Conservation (phyloP, 1,140 invertebrate genomes). For the Drosophila elegans region DNA sequence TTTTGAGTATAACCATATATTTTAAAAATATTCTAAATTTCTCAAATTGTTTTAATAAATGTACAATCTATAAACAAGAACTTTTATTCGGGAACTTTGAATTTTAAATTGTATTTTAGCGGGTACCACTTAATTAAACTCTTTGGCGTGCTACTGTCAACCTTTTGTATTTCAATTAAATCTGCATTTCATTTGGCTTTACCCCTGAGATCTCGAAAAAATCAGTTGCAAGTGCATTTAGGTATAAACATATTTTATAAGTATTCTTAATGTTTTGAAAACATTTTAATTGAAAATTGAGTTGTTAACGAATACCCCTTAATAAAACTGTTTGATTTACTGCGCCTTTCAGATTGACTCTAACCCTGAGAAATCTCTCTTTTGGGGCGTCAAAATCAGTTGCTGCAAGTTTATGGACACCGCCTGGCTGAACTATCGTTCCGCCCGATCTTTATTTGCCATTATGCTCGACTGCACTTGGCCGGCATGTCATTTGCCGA, state of each 20-base stretch:
- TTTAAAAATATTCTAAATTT: background rate
- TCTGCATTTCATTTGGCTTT: too few species aligned
- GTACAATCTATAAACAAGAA: too few species aligned
- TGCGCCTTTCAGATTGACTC: conserved; percentile 16
- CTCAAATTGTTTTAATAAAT: background rate
- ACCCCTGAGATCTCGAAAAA: too few species aligned
- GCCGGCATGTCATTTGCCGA: conserved; percentile 35
- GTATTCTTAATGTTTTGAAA: too few species aligned
- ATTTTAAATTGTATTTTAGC: background rate
- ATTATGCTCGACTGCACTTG: conserved; percentile 65
- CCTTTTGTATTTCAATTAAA: too few species aligned
- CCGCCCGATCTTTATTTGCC: conserved; percentile 69
- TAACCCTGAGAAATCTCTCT: conserved; percentile 31
- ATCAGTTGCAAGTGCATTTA: too few species aligned
- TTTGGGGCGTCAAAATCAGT: conserved; percentile 76
- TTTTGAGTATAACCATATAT: background rate
- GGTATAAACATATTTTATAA: too few species aligned
- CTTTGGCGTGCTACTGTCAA: too few species aligned
- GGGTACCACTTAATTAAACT: background rate
- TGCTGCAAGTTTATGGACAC: conserved; percentile 61
- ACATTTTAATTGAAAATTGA: background rate
- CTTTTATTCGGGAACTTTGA: background rate
- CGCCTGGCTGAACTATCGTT: conserved; percentile 58
- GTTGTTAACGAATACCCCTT: background rate
- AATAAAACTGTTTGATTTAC: conserved; percentile 3